Base-by-base conservation (phyloP, 1,140 invertebrate genomes). In the Tetramorium parvispinum region DNA sequence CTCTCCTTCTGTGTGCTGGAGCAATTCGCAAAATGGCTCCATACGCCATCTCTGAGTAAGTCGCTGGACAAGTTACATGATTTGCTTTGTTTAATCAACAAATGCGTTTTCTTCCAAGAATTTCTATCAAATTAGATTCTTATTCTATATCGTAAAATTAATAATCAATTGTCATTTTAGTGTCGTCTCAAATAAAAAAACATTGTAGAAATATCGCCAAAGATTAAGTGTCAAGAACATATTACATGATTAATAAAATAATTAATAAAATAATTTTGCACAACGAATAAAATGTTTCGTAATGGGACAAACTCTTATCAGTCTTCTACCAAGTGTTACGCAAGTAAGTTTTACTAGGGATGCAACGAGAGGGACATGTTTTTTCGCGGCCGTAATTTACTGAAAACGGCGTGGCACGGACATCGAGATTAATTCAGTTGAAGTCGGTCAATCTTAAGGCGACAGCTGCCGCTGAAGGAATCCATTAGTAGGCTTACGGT, bases 391-490 rank as follows among this genome's bases (percentile, higher is more conserved):
- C 53, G 40, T 88, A 73, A 90, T 82, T 86, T 27, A 53, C 37
- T 70, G 82, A 88, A 88, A 86, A 79, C 85, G 53, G 79, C 53
- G 53, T 90, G 91, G 76, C 51, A 63, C 40, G 55, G 88, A 91
- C 89, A 70, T 85, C n/a, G 61, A 88, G 87, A 93, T 94, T 93
- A 93, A 94, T 93, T 87, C 79, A 53, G 87, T 92, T 92, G 88
- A 92, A 93, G 86, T 90, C 92, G 87, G 93, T 94, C 92, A 93
- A 94, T 94, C 92, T 94, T 93, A 92, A 92, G 91, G 86, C 90
- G 92, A 88, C 93, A 93, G 91, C 93, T 94, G 94, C 87, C 73
- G 85, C 79, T 94, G 93, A 94, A 94, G 93, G 94, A 94, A 94
- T 93, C 91, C 92, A 93, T 93, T 93, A 93, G 89, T 92, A 93